Evolutionary conservation across 2,113 vertebrate genomes (phyloP).

Genomic region (Ginglymostoma cirratum): DNA sequence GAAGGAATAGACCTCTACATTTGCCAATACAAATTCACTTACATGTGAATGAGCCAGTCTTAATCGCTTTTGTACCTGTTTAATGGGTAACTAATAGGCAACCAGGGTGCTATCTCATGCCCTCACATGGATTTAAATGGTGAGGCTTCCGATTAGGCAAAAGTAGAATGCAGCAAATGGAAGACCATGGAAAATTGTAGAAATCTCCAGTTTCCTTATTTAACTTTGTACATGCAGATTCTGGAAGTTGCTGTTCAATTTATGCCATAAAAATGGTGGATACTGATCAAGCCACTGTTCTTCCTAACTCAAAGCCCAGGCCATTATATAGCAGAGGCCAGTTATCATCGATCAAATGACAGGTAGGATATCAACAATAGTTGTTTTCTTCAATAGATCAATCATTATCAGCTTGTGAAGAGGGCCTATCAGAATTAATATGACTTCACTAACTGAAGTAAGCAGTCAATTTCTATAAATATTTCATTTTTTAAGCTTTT

Average conservation of each 20-base stretch:
- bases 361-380: background rate
- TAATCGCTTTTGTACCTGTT: background rate
- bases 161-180: background rate
- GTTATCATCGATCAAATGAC: background rate
- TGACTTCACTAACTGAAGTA: background rate
- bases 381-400: background rate
- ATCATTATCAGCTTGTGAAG: background rate
- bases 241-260: background rate
- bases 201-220: background rate
- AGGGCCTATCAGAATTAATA: background rate
- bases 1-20: background rate
- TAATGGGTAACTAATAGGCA: background rate
- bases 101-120: background rate
- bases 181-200: background rate
- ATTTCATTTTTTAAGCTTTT: conserved; percentile 1
- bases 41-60: background rate
- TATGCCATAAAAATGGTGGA: background rate
- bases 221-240: background rate
- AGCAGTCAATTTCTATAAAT: conserved; percentile 21
- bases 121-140: background rate
- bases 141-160: background rate
- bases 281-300: background rate
- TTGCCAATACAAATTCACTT: background rate
- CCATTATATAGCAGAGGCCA: background rate
- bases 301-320: background rate